Evolutionary conservation across 2,113 vertebrate species (phyloP).

Genomic region (Tachysurus vachellii): DNA sequence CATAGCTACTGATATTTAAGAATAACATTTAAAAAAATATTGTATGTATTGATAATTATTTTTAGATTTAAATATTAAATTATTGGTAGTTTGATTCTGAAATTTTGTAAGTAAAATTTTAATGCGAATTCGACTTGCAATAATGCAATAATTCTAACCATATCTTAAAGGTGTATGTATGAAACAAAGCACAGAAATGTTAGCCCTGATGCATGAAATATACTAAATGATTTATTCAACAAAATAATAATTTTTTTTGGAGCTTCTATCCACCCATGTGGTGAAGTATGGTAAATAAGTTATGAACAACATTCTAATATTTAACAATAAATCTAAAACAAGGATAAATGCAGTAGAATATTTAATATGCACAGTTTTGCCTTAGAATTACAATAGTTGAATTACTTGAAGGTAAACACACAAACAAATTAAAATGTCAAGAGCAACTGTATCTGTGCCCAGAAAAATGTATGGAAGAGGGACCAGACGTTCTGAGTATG

Average conservation of each 20-base stretch:
- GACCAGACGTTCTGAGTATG: too few species aligned
- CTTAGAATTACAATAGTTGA: neutral
- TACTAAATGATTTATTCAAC: too few species aligned
- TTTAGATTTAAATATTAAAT: neutral
- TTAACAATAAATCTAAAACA: neutral
- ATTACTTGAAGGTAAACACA: too few species aligned
- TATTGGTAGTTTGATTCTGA: neutral
- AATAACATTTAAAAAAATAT: too few species aligned
- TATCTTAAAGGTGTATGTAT: neutral
- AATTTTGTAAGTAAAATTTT: neutral
- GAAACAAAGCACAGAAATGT: neutral
- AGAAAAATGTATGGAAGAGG: too few species aligned
- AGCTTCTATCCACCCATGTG: neutral
- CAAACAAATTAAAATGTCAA: too few species aligned
- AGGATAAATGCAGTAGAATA: neutral
- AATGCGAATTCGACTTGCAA: neutral
- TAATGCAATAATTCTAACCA: neutral
- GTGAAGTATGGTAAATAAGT: neutral
- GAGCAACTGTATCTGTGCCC: too few species aligned
- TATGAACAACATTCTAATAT: neutral
- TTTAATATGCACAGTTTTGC: neutral
- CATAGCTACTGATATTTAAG: too few species aligned
- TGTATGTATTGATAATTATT: too few species aligned
- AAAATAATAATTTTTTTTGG: neutral
- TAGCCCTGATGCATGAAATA: too few species aligned